Evolutionary conservation across 37 sponge, comb jelly and placozoan genomes (phyloP).

Genomic region (Cliona cf. orientalis): DNA sequence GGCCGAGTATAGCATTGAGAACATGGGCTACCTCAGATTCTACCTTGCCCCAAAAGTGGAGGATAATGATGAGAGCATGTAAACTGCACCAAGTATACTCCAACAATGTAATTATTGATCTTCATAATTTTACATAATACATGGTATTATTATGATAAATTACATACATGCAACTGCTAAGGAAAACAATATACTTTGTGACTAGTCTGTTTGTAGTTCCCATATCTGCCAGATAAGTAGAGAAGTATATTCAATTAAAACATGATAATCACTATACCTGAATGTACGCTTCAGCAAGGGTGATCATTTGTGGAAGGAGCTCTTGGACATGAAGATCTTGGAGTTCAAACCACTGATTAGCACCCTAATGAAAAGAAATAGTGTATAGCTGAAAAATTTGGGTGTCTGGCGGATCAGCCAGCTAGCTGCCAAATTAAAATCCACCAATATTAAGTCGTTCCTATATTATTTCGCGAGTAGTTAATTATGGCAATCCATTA

Average conservation of each 20-base stretch:
- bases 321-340: conserved; percentile 98
- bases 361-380: conserved; percentile 63
- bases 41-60: conserved; percentile 98
- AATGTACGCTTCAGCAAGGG: conserved; percentile 96
- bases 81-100: not conserved
- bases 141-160: not conserved
- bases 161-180: not conserved
- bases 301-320: conserved; percentile 96
- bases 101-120: conserved; percentile 13
- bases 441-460: too few relatives aligned
- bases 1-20: conserved; percentile 82
- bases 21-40: conserved; percentile 86
- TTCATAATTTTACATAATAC: not conserved
- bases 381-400: too few relatives aligned
- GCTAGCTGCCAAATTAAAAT: too few relatives aligned
- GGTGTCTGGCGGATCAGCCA: too few relatives aligned
- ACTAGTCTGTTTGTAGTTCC: conserved; percentile 40
- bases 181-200: not conserved
- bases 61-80: conserved; percentile 43
- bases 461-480: too few relatives aligned
- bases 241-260: not conserved
- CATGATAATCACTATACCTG: conserved; percentile 63
- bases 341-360: conserved; percentile 95
- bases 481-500: too few relatives aligned
- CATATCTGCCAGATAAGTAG: conserved; percentile 34